Conservation (phyloP, 2,113 vertebrate species). For the Nannospalax galili region DNA sequence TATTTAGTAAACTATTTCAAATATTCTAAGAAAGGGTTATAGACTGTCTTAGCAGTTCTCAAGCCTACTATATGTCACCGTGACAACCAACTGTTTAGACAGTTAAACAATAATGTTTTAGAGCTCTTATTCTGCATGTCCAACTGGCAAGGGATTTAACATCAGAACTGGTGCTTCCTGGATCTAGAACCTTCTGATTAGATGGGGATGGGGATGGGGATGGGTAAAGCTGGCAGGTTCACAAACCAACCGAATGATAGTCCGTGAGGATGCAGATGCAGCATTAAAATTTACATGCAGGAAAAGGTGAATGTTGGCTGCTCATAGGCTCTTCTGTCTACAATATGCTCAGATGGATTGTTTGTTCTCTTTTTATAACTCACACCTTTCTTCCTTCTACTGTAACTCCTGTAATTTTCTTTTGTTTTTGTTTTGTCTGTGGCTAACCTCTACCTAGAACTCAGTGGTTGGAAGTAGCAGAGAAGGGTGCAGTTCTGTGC, state of each 20-base stretch:
- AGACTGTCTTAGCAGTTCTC: background rate
- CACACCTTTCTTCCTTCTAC: slow-evolving; percentile 72
- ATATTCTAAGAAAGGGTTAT: background rate
- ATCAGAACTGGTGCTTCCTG: background rate
- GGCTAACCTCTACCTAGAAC: slow-evolving; percentile 86
- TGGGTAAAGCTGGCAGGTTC: background rate
- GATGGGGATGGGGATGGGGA: background rate
- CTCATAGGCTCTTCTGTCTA: background rate
- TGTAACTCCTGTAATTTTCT: slow-evolving; percentile 80
- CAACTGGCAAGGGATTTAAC: background rate
- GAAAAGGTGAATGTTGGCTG: background rate
- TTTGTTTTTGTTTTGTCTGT: slow-evolving; percentile 83
- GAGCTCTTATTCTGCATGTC: background rate
- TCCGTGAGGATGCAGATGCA: background rate
- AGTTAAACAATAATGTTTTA: background rate
- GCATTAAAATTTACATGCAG: background rate
- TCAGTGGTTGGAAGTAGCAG: slow-evolving; percentile 88
- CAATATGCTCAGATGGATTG: background rate
- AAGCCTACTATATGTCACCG: background rate
- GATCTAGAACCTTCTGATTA: background rate
- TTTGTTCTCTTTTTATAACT: slow-evolving; percentile 75
- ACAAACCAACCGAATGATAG: background rate
- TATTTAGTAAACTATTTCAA: slow-evolving; percentile 34
- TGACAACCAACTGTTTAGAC: background rate
- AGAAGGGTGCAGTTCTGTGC: slow-evolving; percentile 86